Conservation (phyloP, 2,888 invertebrate genomes). For the Campoletis raptor region DNA sequence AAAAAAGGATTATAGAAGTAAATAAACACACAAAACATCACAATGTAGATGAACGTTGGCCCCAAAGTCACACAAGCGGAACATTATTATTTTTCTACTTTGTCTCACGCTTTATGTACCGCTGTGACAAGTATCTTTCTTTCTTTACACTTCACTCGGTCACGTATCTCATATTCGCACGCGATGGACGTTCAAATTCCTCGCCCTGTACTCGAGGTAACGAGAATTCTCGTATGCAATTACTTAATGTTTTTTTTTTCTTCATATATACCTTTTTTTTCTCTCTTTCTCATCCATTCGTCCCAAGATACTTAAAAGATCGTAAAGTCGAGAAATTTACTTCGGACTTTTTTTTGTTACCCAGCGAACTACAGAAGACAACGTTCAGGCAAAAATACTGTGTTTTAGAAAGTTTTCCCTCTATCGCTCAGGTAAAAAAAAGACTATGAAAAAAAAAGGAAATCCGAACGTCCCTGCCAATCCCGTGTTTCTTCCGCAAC, state of each 20-base stretch:
- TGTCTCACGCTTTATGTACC: slow-evolving; percentile 55
- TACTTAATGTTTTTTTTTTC: slow-evolving; percentile 35
- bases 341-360: slow-evolving; percentile 37
- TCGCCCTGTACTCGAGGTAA: slow-evolving; percentile 18
- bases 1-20: not conserved
- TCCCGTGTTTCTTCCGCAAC: slow-evolving; percentile 44
- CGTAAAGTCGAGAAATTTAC: slow-evolving; percentile 42
- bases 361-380: not conserved
- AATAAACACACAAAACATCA: not conserved
- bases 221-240: slow-evolving; percentile 48
- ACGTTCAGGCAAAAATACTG: slow-evolving; percentile 36
- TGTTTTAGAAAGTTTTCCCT: slow-evolving; percentile 67
- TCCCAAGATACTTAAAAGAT: slow-evolving; percentile 13
- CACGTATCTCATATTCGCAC: slow-evolving; percentile 56
- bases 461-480: slow-evolving; percentile 61
- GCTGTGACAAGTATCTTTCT: slow-evolving; percentile 60
- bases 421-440: slow-evolving; percentile 61
- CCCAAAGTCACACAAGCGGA: slow-evolving; percentile 42
- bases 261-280: not conserved
- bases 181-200: slow-evolving; percentile 48
- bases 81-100: slow-evolving; percentile 48
- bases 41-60: slow-evolving; percentile 2
- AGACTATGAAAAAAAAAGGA: slow-evolving; percentile 45
- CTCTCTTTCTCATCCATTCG: not conserved
- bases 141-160: slow-evolving; percentile 40